Base-by-base conservation (phyloP, 1,140 invertebrate species). In the Pseudomyrmex gracilis region DNA sequence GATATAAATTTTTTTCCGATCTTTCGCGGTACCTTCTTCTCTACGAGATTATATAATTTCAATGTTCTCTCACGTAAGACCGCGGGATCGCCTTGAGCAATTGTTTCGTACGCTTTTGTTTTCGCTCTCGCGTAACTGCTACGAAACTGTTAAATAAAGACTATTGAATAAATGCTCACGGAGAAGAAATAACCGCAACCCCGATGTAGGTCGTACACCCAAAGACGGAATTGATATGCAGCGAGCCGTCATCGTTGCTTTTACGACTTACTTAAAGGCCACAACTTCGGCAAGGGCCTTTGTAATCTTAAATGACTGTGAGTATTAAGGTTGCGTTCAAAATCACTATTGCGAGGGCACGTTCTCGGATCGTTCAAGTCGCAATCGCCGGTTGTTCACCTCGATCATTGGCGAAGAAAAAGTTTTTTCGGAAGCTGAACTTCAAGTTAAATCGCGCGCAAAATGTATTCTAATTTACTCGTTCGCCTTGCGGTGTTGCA, bases 261-360 rank as follows among this genome's bases (percentile, higher is more conserved):
- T 87, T 87, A 89, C 85, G 77, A 82, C 73, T 82, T 17, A 34
- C 34, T n/a, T n/a, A 63, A 84, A 89, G 84, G 61, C 78, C 77
- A 85, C 74, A 88, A 86, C 82, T 87, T 80, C 51, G 80, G 76
- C 82, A 87, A 89, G 89, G 87, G 84, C 82, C 77, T 63, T 63
- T 78, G 71, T 77, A 77, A 71, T 58, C 45, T 64, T 78, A 51
- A 83, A 66, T 53, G 20, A n/a, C 34, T 61, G 20, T n/a, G n/a
- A n/a, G n/a, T 68, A 84, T 83, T 49, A 63, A 74, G 76, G 61
- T 84, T 76, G 86, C 77, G 87, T 89, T 85, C 84, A 13, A 77
- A 89, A 86, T 84, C 47, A 82, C 15, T 24, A 20, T 12, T 12
- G 12, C 85, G 58, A 84, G 34, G 82, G 64, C 74, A 58, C 22